Evolutionary conservation across 1,140 invertebrate genomes (phyloP).

Genomic region (Penaeus vannamei): DNA sequence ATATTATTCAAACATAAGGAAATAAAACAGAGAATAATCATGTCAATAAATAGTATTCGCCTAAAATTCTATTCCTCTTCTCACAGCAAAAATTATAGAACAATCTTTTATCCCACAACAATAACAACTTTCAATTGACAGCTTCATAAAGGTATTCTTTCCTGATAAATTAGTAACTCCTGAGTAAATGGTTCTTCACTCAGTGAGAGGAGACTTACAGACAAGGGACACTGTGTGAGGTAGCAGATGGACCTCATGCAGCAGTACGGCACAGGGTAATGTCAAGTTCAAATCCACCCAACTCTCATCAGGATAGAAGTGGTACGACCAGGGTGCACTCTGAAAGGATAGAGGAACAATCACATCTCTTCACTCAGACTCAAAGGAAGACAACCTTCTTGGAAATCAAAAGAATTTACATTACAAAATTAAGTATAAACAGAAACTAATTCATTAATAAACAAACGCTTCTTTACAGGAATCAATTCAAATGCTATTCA

Average conservation of each 20-base stretch:
- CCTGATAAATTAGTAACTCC: too few relatives aligned
- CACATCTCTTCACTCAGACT: too few relatives aligned
- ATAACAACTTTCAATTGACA: too few relatives aligned
- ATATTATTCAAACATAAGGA: neutral
- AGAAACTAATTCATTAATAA: neutral
- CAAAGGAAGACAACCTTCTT: too few relatives aligned
- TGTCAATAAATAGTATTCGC: neutral
- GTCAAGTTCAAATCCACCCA: conserved; percentile 88
- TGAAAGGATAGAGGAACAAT: conserved; percentile 70
- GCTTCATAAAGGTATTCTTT: too few relatives aligned
- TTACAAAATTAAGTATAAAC: neutral
- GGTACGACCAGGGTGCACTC: conserved; percentile 91
- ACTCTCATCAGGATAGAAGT: conserved; percentile 92
- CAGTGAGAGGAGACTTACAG: conserved; percentile 32
- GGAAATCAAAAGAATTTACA: neutral
- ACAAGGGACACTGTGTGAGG: conserved; percentile 78
- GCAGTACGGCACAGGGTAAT: conserved; percentile 89
- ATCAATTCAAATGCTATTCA: neutral
- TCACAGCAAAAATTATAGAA: too few relatives aligned
- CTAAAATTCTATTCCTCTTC: too few relatives aligned
- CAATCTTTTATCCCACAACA: too few relatives aligned
- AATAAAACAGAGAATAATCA: neutral
- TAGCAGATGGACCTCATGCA: conserved; percentile 90
- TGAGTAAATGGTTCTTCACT: too few relatives aligned
- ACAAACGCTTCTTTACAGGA: neutral